Evolutionary conservation across 2,888 invertebrate species (phyloP), one percentile per base, ranked within the genome.

Genomic region (Netelia melanura): DNA sequence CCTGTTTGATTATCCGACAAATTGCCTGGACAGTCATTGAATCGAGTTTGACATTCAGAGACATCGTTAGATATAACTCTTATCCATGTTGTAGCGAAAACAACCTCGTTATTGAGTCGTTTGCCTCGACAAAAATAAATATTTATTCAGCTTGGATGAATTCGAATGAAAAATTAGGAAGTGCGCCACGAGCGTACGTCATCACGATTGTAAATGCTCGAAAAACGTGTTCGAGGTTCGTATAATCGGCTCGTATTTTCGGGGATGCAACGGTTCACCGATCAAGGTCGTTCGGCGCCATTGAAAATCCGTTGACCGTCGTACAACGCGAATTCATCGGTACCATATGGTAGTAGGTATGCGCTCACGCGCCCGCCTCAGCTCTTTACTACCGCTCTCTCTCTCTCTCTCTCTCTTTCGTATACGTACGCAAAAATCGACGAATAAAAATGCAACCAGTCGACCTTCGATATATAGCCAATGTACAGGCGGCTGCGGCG

Each of bases 401-500:
- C 88, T 21, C 89, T 43, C 56, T 70, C 56, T 70, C 87, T 84
- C 87, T 89, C 86, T 87, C 88, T 21, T 89, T 43, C 56, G 21
- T 21, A 21, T 70, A 70, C 70, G 62, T 87, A 86, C 86, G 89
- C 89, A 90, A 92, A 91, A 92, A 91, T 90, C 89, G 87, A 86
- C 87, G 87, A 89, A 90, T 89, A 89, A 89, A 90, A 91, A 90
- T 87, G 86, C 89, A 91, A 81, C 81, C 86, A 74, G 92, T 91
- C 92, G 92, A 92, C 92, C 92, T 92, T 92, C 92, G 91, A 91
- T 92, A 90, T 90, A 91, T 81, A 84, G 6, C 38, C 38, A 6
- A 38, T 38, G 38, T 38, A 6, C 6, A 38, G 8, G 38, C 38
- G 38, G 38, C 38, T 38, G 6, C 38, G 6, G 38, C 38, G 38